Conservation (phyloP, 1,140 invertebrate species). For the Saxidomus purpurata region DNA sequence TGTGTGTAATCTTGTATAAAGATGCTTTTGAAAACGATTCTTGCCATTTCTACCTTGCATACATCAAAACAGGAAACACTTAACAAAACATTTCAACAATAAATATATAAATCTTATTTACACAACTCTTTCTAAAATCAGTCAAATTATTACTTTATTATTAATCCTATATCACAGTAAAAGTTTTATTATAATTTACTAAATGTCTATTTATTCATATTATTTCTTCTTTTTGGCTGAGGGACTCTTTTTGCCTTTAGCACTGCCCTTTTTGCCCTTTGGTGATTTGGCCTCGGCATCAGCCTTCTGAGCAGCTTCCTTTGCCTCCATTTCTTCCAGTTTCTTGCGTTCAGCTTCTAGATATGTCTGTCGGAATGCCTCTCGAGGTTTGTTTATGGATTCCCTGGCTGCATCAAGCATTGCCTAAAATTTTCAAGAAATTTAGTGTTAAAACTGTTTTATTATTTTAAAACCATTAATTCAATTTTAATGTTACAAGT, state of each 20-base stretch:
- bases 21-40: too few species aligned
- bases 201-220: constrained; percentile 19
- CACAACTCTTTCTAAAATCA: not conserved
- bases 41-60: not conserved
- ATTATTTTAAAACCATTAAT: too few species aligned
- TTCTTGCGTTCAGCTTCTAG: constrained; percentile 83
- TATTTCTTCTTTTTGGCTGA: constrained; percentile 79
- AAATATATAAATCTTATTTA: not conserved
- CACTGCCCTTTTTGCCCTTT: constrained; percentile 83
- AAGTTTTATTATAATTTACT: not conserved
- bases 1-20: not conserved
- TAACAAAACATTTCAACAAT: constrained; percentile 8
- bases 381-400: constrained; percentile 81
- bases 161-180: not conserved
- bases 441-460: too few species aligned
- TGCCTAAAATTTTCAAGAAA: constrained; percentile 72
- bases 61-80: too few species aligned
- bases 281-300: constrained; percentile 83
- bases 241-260: constrained; percentile 82
- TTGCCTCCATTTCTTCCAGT: constrained; percentile 82
- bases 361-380: constrained; percentile 85
- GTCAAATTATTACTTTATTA: not conserved
- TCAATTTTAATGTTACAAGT: too few species aligned
- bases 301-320: constrained; percentile 81
- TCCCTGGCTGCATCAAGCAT: constrained; percentile 82